A percentile compares a stretch with the other conserved stretches of the same genome.
Conservation (phyloP, 2,888 invertebrate genomes). For the Ophion slaviceki region DNA sequence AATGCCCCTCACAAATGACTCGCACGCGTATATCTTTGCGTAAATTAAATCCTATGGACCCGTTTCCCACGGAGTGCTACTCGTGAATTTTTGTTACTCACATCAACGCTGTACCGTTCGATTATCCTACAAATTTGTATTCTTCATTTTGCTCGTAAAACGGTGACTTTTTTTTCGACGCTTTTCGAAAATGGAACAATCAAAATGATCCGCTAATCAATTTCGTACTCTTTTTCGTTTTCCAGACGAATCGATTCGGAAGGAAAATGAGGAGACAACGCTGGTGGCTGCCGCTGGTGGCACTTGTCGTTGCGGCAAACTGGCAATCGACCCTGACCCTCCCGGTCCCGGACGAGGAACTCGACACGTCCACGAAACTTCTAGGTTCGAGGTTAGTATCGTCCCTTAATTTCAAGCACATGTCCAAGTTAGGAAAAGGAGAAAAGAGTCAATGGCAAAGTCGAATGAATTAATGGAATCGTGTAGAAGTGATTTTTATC, state of each 20-base stretch:
- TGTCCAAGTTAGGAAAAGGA: background rate
- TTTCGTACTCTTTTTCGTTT: conserved; percentile 25
- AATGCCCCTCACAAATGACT: conserved; percentile 51
- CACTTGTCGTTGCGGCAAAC: conserved; percentile 68
- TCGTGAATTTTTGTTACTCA: too few species aligned
- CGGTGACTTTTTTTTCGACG: too few species aligned
- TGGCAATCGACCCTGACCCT: conserved; percentile 66
- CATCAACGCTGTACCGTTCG: too few species aligned
- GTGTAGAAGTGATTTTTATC: conserved; percentile 14
- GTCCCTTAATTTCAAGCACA: background rate
- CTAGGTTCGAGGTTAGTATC: conserved; percentile 81
- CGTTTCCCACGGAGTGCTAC: background rate
- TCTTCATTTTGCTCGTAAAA: background rate
- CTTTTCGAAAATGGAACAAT: background rate
- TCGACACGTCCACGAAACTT: conserved; percentile 78
- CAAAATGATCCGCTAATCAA: conserved; percentile 3
- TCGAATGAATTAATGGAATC: background rate
- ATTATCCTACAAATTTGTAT: background rate
- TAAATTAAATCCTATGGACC: background rate
- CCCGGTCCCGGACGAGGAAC: conserved; percentile 73
- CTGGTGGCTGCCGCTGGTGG: conserved; percentile 73
- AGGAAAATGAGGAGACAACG: conserved; percentile 72
- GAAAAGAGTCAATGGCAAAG: background rate
- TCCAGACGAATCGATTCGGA: conserved; percentile 47
- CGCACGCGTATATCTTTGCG: conserved; percentile 25